Conservation (phyloP, 2,797 vertebrate species). For the Sebastes cheni region DNA sequence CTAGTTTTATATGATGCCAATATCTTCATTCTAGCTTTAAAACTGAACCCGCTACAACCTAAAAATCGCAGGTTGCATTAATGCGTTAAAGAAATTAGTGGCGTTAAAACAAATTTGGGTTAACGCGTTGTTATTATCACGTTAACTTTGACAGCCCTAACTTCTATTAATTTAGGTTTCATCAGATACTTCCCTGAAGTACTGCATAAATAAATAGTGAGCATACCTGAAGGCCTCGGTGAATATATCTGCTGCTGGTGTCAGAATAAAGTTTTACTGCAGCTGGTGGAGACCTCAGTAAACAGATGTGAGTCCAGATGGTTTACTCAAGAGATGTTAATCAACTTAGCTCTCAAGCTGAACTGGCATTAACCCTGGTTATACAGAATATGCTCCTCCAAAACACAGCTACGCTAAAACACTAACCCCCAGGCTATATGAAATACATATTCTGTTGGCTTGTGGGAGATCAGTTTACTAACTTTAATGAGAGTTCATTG, state of each 20-base stretch:
- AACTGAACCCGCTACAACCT: too few species aligned
- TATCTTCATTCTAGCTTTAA: too few species aligned
- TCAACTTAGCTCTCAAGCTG: conserved; percentile 65
- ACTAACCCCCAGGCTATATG: conserved; percentile 29
- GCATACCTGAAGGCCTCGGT: background rate
- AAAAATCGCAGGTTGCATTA: too few species aligned
- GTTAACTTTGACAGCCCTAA: background rate
- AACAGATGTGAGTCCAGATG: conserved; percentile 73
- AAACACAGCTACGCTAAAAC: conserved; percentile 48
- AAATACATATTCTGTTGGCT: conserved; percentile 8
- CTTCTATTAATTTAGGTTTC: background rate
- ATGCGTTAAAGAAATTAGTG: too few species aligned
- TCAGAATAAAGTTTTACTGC: conserved; percentile 49
- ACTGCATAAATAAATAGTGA: conserved; percentile 10
- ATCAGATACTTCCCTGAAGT: background rate
- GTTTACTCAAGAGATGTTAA: conserved; percentile 72
- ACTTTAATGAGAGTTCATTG: background rate
- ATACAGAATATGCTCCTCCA: conserved; percentile 49
- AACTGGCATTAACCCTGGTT: conserved; percentile 60
- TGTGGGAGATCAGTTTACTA: background rate
- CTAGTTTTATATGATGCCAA: too few species aligned
- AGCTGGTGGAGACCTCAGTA: conserved; percentile 52
- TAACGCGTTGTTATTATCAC: too few species aligned
- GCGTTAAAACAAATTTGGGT: too few species aligned
- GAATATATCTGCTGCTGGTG: conserved; percentile 21